Percentiles rank a stretch among this genome's conserved stretches.
Evolutionary conservation across 1,140 invertebrate species (phyloP).

Genomic region (Drosophila guanche): DNA sequence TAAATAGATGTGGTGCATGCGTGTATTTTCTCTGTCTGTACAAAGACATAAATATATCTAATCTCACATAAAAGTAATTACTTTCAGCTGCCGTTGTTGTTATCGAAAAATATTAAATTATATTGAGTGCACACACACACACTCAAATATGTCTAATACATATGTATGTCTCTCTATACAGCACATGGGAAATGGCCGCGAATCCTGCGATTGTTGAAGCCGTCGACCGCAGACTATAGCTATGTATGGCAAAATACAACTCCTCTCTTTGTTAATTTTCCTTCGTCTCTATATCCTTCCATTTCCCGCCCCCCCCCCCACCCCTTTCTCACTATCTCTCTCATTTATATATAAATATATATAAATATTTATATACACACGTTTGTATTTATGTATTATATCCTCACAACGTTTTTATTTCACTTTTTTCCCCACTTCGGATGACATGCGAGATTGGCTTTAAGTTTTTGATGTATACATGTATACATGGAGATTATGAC

Average conservation of each 20-base stretch:
- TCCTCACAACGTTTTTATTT: too few species aligned
- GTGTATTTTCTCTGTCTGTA: background rate
- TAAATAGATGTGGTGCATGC: too few species aligned
- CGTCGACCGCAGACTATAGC: slow-evolving; percentile 63
- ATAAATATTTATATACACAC: too few species aligned
- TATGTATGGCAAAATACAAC: slow-evolving; percentile 48
- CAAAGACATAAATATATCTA: slow-evolving; percentile 78
- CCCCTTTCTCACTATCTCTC: slow-evolving; percentile 2
- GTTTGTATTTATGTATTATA: too few species aligned
- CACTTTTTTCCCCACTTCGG: too few species aligned
- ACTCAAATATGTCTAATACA: slow-evolving; percentile 12
- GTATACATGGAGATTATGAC: slow-evolving; percentile 13
- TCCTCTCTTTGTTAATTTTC: too few species aligned
- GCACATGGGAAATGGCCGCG: slow-evolving; percentile 9
- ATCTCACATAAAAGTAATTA: slow-evolving; percentile 81
- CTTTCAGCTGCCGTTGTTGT: slow-evolving; percentile 78
- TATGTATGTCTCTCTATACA: slow-evolving; percentile 7
- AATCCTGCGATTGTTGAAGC: slow-evolving; percentile 26
- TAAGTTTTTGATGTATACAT: too few species aligned
- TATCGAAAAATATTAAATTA: slow-evolving; percentile 82
- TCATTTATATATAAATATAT: too few species aligned
- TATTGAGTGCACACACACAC: slow-evolving; percentile 69
- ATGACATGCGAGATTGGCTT: too few species aligned
- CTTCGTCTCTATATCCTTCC: background rate
- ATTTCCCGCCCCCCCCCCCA: background rate